A percentile compares a stretch with the other conserved stretches of the same genome.
Evolutionary conservation across 2,888 invertebrate genomes (phyloP).

Genomic region (Perizoma affinitatum): DNA sequence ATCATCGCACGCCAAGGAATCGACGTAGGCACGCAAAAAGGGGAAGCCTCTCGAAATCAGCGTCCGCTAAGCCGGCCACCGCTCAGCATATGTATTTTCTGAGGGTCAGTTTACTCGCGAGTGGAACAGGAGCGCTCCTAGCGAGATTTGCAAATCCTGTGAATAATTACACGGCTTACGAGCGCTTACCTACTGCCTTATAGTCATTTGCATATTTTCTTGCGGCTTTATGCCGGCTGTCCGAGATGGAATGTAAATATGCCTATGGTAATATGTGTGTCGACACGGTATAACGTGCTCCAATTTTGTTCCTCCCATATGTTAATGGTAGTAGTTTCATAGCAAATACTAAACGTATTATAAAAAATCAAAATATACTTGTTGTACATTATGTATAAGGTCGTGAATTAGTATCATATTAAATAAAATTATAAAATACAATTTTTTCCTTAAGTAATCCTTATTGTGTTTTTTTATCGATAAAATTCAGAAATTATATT

Average conservation of each 20-base stretch:
- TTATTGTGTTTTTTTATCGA: constrained; percentile 11
- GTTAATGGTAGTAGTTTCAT: too few relatives aligned
- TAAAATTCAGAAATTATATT: constrained; percentile 9
- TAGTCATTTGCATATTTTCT: constrained; percentile 83
- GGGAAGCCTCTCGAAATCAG: constrained; percentile 82
- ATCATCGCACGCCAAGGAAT: constrained; percentile 83
- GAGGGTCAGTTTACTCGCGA: constrained; percentile 79
- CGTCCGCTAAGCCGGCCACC: constrained; percentile 77
- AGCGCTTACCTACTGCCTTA: constrained; percentile 83
- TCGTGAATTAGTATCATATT: too few relatives aligned
- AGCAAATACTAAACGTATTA: too few relatives aligned
- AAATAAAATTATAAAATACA: too few relatives aligned
- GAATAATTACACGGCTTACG: constrained; percentile 84
- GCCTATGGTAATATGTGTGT: constrained; percentile 40
- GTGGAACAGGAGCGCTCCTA: constrained; percentile 75
- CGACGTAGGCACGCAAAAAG: constrained; percentile 83
- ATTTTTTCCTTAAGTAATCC: not conserved
- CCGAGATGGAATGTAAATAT: constrained; percentile 56
- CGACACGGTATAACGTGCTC: constrained; percentile 25
- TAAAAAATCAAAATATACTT: too few relatives aligned
- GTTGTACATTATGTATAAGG: too few relatives aligned
- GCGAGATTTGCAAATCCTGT: constrained; percentile 82
- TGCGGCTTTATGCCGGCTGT: constrained; percentile 69
- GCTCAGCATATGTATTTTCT: constrained; percentile 83
- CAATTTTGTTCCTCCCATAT: constrained; percentile 1